Percentiles rank a stretch among this genome's conserved stretches.
Evolutionary conservation across 2,888 invertebrate species (phyloP).

Genomic region (Tromatobia lineatoria): DNA sequence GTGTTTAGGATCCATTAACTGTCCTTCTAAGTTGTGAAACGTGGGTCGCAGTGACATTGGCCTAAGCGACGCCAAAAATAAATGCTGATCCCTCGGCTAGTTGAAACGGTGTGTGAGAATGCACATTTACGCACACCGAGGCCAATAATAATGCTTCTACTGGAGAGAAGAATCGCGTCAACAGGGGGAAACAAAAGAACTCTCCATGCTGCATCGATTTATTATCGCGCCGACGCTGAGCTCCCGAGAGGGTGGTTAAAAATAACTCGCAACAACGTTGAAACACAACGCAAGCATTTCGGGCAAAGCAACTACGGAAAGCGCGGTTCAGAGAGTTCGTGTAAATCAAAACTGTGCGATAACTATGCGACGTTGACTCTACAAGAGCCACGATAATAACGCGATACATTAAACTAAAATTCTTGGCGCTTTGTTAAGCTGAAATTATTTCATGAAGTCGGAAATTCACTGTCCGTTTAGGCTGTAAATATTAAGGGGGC

Average conservation of each 20-base stretch:
- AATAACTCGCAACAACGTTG: conserved; percentile 60
- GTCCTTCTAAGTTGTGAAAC: conserved; percentile 25
- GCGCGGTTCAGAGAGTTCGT: conserved; percentile 25
- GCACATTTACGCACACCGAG: not conserved
- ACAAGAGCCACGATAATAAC: conserved; percentile 45
- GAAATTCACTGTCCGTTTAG: conserved; percentile 31
- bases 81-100: conserved; percentile 43
- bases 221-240: conserved; percentile 61
- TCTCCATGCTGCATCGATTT: conserved; percentile 58
- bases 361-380: conserved; percentile 47
- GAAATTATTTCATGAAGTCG: conserved; percentile 57
- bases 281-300: conserved; percentile 35
- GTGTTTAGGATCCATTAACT: conserved; percentile 37
- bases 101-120: conserved; percentile 15
- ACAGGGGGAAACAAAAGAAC: conserved; percentile 65
- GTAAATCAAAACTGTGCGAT: conserved; percentile 60
- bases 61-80: conserved; percentile 60
- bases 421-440: conserved; percentile 55
- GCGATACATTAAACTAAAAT: conserved; percentile 43
- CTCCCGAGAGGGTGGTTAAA: conserved; percentile 62
- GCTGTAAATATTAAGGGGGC: conserved; percentile 43
- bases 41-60: conserved; percentile 56
- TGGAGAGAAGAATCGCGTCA: conserved; percentile 54
- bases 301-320: conserved; percentile 9
- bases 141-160: conserved; percentile 10